Percentiles rank a stretch among this genome's conserved stretches.
Evolutionary conservation across 2,113 vertebrate species (phyloP).

Genomic region (Oxyruncus cristatus): DNA sequence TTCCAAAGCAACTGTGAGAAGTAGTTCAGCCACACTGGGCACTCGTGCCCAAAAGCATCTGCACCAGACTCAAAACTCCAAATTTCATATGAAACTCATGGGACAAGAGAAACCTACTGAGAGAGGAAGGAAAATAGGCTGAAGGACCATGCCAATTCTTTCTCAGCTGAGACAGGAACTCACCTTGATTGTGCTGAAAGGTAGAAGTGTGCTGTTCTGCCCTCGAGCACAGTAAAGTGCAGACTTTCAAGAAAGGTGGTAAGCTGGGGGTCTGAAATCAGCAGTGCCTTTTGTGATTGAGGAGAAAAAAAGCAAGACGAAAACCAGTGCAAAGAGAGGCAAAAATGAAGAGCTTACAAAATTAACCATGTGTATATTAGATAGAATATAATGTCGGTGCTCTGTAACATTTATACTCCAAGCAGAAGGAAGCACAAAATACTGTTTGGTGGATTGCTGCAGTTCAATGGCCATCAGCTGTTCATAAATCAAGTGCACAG

Average conservation of each 20-base stretch:
- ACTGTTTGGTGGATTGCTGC: not conserved
- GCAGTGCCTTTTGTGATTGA: not conserved
- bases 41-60: not conserved
- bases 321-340: not conserved
- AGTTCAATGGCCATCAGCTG: slow-evolving; percentile 49
- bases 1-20: not conserved
- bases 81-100: not conserved
- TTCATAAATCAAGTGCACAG: slow-evolving; percentile 42
- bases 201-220: not conserved
- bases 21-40: not conserved
- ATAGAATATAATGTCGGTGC: not conserved
- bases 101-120: not conserved
- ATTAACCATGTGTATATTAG: not conserved
- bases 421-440: not conserved
- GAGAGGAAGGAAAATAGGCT: not conserved
- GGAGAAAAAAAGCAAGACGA: not conserved
- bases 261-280: not conserved
- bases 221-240: not conserved
- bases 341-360: not conserved
- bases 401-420: not conserved
- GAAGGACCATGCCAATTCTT: not conserved
- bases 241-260: not conserved
- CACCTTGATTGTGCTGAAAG: not conserved
- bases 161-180: not conserved
- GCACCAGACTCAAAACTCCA: not conserved